Conservation (phyloP, 30 jellyfish, hydroid and myxozoan species). For the Hydractinia echinata region DNA sequence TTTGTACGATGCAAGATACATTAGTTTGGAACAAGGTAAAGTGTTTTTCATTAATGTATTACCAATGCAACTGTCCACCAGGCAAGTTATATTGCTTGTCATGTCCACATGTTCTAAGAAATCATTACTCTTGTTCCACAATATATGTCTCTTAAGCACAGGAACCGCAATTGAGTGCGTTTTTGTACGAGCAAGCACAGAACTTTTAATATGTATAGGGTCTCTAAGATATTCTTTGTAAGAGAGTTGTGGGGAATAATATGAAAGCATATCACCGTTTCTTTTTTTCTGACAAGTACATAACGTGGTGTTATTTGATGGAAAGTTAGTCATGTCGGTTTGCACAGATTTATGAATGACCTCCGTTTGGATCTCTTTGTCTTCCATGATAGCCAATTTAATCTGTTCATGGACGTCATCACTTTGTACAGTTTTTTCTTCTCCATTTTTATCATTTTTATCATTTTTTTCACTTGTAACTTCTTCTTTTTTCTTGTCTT, state of each 20-base stretch:
- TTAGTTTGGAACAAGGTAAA: constrained; percentile 22
- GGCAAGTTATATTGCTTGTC: constrained; percentile 6
- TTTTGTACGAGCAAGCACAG: constrained; percentile 59
- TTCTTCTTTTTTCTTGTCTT: neutral
- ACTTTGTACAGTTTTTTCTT: neutral
- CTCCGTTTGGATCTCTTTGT: constrained; percentile 85
- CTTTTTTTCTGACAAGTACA: neutral
- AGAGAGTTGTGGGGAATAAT: neutral
- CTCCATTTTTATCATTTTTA: neutral
- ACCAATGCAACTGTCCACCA: constrained; percentile 10
- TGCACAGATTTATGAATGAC: constrained; percentile 80
- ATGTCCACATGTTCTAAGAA: neutral
- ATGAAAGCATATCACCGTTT: neutral
- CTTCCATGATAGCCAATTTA: constrained; percentile 37
- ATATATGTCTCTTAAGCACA: constrained; percentile 63
- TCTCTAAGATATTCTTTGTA: neutral
- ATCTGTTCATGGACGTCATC: neutral
- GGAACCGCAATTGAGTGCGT: constrained; percentile 84
- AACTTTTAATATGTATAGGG: constrained; percentile 41
- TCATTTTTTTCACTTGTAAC: neutral
- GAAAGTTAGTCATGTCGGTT: constrained; percentile 42
- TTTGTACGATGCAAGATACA: constrained; percentile 9
- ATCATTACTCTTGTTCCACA: constrained; percentile 27
- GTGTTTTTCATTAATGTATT: constrained; percentile 16
- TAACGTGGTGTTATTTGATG: neutral